These are phyloP conservation scores for Podocnemis expansa DNA, from an alignment of 2,113 vertebrate genomes.

Conservation along the genomic window DNA sequence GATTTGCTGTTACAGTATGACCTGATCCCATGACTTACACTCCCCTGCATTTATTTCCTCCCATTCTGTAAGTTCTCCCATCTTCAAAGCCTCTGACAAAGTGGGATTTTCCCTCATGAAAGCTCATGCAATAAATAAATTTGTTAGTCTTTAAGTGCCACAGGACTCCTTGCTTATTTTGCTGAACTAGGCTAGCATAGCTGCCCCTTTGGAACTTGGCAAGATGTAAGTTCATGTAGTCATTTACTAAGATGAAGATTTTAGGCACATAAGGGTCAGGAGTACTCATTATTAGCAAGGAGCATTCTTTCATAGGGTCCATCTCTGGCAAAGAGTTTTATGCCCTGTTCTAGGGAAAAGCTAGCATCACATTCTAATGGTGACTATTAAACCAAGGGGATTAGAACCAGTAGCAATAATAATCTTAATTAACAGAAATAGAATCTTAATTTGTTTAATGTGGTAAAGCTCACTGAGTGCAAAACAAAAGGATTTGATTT, in stretches of 20 bases:
- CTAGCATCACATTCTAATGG: conserved; percentile 36
- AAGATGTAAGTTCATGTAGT: conserved; percentile 51
- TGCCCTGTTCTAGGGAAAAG: conserved; percentile 38
- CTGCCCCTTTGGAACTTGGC: too few relatives aligned
- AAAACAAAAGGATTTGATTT: conserved; percentile 7
- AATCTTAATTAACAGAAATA: conserved; percentile 21
- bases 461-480: not conserved
- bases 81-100: too few relatives aligned
- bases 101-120: too few relatives aligned
- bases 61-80: too few relatives aligned
- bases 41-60: too few relatives aligned
- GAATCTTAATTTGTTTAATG: not conserved
- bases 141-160: too few relatives aligned
- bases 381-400: conserved; percentile 29
- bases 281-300: conserved; percentile 11
- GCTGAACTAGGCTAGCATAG: too few relatives aligned
- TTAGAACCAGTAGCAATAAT: conserved; percentile 36
- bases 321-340: conserved; percentile 1
- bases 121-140: too few relatives aligned
- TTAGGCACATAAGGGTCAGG: conserved; percentile 30
- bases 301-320: conserved; percentile 34
- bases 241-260: conserved; percentile 55
- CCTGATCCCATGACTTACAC: too few relatives aligned
- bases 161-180: too few relatives aligned
- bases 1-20: too few relatives aligned